Evolutionary conservation across 2,113 vertebrate species (phyloP).

Genomic region (Oryzias curvinotus): DNA sequence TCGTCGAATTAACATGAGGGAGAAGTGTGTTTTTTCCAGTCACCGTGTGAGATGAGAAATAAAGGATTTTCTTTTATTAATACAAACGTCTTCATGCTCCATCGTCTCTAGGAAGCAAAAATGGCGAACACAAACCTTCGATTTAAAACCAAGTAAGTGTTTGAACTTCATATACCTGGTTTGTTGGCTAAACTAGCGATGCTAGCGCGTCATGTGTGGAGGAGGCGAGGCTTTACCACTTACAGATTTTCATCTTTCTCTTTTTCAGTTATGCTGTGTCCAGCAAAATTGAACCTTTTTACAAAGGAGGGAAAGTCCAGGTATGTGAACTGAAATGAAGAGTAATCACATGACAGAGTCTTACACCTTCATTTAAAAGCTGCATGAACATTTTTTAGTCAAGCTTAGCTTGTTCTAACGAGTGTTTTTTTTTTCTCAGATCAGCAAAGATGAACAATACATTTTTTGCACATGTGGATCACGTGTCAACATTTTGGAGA

Average conservation of each 20-base stretch:
- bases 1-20: constrained; percentile 52
- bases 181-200: constrained; percentile 24
- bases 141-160: constrained; percentile 80
- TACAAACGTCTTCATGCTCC: neutral
- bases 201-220: constrained; percentile 13
- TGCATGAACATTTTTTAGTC: neutral
- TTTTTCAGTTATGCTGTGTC: constrained; percentile 81
- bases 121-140: constrained; percentile 70
- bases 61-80: neutral
- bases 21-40: constrained; percentile 29
- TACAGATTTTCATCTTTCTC: neutral
- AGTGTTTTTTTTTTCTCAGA: constrained; percentile 63
- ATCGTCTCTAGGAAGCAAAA: neutral
- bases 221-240: neutral
- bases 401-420: neutral
- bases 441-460: constrained; percentile 85
- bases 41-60: constrained; percentile 46
- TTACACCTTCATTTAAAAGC: neutral
- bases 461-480: constrained; percentile 89
- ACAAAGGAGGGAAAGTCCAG: constrained; percentile 94
- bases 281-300: constrained; percentile 92
- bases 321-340: constrained; percentile 61
- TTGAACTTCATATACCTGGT: neutral
- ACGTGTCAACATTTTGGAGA: constrained; percentile 85
- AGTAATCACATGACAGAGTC: no score